A percentile compares a stretch with the other conserved stretches of the same genome.
phyloP scores from a whole-genome alignment of 2,888 invertebrate species.

The Hyles lineata region DNA sequence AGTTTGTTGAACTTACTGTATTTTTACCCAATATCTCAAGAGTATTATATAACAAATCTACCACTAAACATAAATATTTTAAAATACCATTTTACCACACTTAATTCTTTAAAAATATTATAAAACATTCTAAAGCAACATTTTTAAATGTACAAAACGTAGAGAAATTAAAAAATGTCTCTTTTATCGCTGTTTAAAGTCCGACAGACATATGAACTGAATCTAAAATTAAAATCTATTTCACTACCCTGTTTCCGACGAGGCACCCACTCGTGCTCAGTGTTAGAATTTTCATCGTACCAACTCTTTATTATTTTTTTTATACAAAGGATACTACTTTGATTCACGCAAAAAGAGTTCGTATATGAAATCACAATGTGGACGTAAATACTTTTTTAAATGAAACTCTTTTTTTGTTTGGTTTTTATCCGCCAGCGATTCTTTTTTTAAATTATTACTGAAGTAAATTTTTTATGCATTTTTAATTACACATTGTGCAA shows the following conservation, averaged over 20 bases:
- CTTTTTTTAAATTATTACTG: neutral
- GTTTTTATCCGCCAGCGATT: neutral
- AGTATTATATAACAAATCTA: too few species aligned
- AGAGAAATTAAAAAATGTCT: neutral
- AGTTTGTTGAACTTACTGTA: too few species aligned
- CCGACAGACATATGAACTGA: constrained; percentile 51
- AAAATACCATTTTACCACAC: too few species aligned
- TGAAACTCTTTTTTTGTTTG: neutral
- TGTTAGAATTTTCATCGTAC: constrained; percentile 50
- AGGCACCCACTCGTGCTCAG: constrained; percentile 39
- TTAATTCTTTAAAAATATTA: neutral
- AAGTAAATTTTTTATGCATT: neutral
- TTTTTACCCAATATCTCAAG: too few species aligned
- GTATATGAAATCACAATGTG: constrained; percentile 39
- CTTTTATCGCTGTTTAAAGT: constrained; percentile 34
- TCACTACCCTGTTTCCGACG: constrained; percentile 49
- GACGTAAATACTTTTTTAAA: constrained; percentile 5
- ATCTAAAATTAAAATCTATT: constrained; percentile 66
- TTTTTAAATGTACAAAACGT: neutral
- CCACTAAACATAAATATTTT: too few species aligned
- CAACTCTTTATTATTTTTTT: constrained; percentile 50
- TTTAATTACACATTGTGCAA: neutral
- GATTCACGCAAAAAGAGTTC: constrained; percentile 36
- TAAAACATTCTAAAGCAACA: neutral
- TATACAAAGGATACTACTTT: constrained; percentile 44